These are phyloP conservation scores for Drosophila hydei DNA, from an alignment of 1,140 invertebrate species.

Conservation along the genomic window DNA sequence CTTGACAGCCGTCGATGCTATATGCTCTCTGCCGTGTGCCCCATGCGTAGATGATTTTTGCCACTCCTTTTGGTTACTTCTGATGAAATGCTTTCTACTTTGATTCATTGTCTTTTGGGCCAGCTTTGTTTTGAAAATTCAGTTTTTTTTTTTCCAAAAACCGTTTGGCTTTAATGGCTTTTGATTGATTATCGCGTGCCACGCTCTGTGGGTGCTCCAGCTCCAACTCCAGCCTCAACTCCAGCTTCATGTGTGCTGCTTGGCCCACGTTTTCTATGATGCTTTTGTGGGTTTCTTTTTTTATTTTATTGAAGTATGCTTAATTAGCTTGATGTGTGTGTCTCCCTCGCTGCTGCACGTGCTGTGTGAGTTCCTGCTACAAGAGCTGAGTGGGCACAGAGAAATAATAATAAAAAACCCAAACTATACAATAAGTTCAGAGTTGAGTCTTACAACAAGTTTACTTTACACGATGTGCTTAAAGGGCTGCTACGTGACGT, in stretches of 20 bases:
- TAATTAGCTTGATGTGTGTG: constrained; percentile 71
- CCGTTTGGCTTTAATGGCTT: constrained; percentile 79
- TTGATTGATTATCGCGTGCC: constrained; percentile 82
- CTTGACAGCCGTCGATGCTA: constrained; percentile 42
- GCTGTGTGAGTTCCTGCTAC: constrained; percentile 59
- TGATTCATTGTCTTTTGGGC: constrained; percentile 48
- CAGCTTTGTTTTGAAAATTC: constrained; percentile 35
- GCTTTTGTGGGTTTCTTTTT: constrained; percentile 48
- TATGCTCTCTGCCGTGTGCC: neutral
- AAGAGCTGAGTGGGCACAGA: constrained; percentile 25
- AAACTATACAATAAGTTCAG: constrained; percentile 30
- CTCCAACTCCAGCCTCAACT: constrained; percentile 37
- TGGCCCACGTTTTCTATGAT: constrained; percentile 70
- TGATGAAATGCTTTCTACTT: constrained; percentile 81
- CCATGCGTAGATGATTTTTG: constrained; percentile 64
- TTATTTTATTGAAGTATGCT: constrained; percentile 72
- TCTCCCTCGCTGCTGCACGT: constrained; percentile 54
- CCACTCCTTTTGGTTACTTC: constrained; percentile 67
- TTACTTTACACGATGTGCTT: constrained; percentile 17
- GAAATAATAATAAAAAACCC: neutral
- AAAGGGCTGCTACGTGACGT: constrained; percentile 19
- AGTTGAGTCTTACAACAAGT: constrained; percentile 43
- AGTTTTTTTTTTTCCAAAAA: constrained; percentile 50
- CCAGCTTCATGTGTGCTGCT: constrained; percentile 53
- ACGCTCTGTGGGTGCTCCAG: constrained; percentile 70